phyloP scores from a whole-genome alignment of 2,113 vertebrate species.

The Abramis brama region DNA sequence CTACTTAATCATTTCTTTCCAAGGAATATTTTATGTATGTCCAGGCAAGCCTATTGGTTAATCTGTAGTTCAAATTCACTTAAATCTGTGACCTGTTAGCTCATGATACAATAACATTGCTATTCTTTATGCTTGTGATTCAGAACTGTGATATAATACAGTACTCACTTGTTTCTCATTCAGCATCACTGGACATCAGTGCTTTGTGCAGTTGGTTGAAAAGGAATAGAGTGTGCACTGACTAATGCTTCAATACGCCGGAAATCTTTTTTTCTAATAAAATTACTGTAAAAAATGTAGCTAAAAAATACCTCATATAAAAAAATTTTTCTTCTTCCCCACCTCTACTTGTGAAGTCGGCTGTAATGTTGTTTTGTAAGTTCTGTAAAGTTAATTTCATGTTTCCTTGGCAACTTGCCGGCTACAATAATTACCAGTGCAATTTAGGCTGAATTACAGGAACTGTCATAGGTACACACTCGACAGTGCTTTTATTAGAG shows the following conservation, averaged over 20 bases:
- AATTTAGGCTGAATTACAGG: constrained; percentile 56
- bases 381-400: background rate
- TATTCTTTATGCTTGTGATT: background rate
- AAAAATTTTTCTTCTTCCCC: background rate
- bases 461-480: constrained; percentile 48
- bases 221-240: background rate
- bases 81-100: background rate
- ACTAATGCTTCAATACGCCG: background rate
- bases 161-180: background rate
- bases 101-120: background rate
- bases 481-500: constrained; percentile 59
- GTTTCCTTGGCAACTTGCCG: background rate
- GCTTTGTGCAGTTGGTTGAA: background rate
- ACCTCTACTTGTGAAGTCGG: background rate
- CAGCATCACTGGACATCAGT: background rate
- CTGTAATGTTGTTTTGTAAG: background rate
- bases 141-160: background rate
- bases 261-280: background rate
- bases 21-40: background rate
- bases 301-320: background rate
- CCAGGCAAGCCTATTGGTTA: background rate
- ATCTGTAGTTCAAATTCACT: background rate
- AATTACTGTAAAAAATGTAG: background rate
- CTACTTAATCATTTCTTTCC: background rate
- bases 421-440: constrained; percentile 12